Base-by-base conservation (phyloP, 2,888 invertebrate genomes). In the Scaptodrosophila latifasciaeformis region DNA sequence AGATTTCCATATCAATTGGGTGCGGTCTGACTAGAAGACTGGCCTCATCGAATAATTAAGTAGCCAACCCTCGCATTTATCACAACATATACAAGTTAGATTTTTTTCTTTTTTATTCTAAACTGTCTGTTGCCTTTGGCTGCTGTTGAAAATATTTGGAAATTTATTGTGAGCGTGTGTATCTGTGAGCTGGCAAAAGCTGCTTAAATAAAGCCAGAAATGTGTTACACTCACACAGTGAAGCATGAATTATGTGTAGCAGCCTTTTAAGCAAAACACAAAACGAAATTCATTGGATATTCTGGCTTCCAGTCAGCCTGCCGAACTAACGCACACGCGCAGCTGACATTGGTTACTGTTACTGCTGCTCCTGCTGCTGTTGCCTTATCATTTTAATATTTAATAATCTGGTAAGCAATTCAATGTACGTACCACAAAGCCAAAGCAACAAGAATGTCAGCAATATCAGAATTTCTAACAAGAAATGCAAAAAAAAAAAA, bases 301-400 rank as follows among this genome's bases (percentile, higher is more conserved):
- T 47, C 47, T 59, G 60, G 51, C 51, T 29, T 21, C 19, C 15
- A 24, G 50, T 35, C 44, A 37, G 27, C n/a, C 29, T 34, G 10
- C 6, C 34, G 12, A 34, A n/a, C 46, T 21, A 39, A 48, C 15
- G 19, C 40, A 30, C 30, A 39, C 29, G 34, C 42, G 12, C 24
- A 40, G 13, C 17, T 37, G 37, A 35, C 15, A 27, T 34, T 29
- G n/a, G n/a, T n/a, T n/a, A n/a, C n/a, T n/a, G 27, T 42, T 45
- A 27, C 13, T 31, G 27, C 29, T 39, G n/a, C 43, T 48, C 18
- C 17, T 47, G 34, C 37, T 34, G n/a, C 18, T 18, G 42, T 24
- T 59, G 54, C 62, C 62, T 72, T 78, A 75, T 78, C 78, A 66
- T 65, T 75, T 75, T 78, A 75, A 75, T 75, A 78, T 75, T 75